A percentile compares a stretch with the other conserved stretches of the same genome.
These are phyloP conservation scores for Gulo gulo DNA, from an alignment of 2,113 vertebrate species.

Conservation along the genomic window DNA sequence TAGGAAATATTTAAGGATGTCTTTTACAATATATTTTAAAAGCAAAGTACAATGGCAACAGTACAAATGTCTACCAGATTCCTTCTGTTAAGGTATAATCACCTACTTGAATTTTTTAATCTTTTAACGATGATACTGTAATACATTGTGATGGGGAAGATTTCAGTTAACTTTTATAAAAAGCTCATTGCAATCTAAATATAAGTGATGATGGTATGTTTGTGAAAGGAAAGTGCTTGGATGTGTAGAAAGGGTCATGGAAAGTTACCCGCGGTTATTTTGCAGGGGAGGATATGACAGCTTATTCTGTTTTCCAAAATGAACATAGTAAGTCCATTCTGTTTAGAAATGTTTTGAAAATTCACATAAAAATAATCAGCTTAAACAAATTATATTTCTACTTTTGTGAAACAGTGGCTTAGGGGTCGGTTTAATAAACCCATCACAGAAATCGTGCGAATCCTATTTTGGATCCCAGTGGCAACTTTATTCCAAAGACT, in stretches of 20 bases:
- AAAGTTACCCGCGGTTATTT: neutral
- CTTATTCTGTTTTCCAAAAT: slow-evolving; percentile 5
- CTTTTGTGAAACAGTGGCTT: neutral
- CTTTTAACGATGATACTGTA: neutral
- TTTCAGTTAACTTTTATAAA: neutral
- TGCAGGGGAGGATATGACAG: neutral
- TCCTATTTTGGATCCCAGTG: neutral
- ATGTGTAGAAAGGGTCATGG: neutral
- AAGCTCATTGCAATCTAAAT: neutral
- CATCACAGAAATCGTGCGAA: neutral
- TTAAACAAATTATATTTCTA: neutral
- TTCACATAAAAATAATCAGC: neutral
- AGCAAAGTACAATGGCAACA: neutral
- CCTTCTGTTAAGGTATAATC: neutral
- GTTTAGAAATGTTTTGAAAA: neutral
- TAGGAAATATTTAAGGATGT: neutral
- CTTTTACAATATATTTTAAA: slow-evolving; percentile 30
- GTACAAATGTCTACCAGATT: neutral
- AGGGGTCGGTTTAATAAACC: neutral
- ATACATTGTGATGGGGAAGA: neutral
- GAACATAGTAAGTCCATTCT: neutral
- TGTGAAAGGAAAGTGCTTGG: neutral
- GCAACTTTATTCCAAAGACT: neutral
- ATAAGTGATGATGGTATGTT: neutral
- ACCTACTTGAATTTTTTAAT: neutral